Evolutionary conservation across 2,797 vertebrate species (phyloP).

Genomic region (Sebastes kiyomatsui): DNA sequence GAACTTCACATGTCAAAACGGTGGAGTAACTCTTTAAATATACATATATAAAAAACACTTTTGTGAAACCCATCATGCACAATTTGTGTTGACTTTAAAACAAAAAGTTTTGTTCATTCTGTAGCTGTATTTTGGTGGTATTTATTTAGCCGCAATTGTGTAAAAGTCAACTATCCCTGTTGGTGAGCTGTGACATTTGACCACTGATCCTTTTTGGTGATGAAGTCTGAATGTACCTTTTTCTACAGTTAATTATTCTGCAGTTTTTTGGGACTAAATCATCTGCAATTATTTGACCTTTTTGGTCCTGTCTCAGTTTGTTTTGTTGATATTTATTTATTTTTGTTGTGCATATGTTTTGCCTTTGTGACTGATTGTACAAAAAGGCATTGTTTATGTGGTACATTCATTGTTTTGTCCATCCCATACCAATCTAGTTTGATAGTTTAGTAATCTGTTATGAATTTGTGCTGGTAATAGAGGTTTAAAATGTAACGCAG

Average conservation of each 20-base stretch:
- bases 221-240: not conserved
- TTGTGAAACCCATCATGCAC: not conserved
- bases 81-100: not conserved
- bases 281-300: not conserved
- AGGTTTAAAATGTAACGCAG: constrained; percentile 8
- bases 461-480: not conserved
- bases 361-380: too few species aligned
- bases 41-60: not conserved
- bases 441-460: not conserved
- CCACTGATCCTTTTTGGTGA: not conserved
- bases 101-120: not conserved
- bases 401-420: not conserved
- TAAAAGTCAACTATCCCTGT: not conserved
- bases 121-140: not conserved
- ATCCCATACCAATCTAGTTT: not conserved
- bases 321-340: too few species aligned
- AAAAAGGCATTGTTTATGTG: not conserved
- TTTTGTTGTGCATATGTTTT: not conserved
- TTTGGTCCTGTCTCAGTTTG: not conserved
- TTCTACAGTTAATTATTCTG: not conserved
- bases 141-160: not conserved
- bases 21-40: not conserved
- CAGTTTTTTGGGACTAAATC: not conserved
- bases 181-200: not conserved
- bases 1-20: not conserved